phyloP scores from a whole-genome alignment of 2,797 vertebrate genomes.

The Dromococcyx pavoninus region DNA sequence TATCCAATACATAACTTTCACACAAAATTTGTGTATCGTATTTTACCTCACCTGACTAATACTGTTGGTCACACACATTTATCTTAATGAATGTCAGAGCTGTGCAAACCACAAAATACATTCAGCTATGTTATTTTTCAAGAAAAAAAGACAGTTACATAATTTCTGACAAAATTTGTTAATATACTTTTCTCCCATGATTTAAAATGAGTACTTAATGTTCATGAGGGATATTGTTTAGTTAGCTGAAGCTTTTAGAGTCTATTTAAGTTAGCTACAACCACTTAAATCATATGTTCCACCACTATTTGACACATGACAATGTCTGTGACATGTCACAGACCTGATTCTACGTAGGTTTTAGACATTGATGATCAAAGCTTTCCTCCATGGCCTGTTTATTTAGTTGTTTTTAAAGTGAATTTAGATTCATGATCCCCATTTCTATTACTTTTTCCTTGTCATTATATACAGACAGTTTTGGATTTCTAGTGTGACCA shows the following conservation, averaged over 20 bases:
- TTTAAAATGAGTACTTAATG: background rate
- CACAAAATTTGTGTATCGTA: background rate
- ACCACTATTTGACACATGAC: background rate
- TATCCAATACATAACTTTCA: background rate
- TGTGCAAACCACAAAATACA: background rate
- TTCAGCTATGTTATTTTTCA: background rate
- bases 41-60: background rate
- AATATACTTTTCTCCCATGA: background rate
- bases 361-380: background rate
- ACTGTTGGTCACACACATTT: background rate
- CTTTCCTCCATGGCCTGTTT: background rate
- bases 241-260: background rate
- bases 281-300: background rate
- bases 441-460: background rate
- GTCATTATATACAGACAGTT: background rate
- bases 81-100: background rate
- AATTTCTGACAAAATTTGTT: background rate
- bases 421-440: background rate
- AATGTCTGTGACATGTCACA: no score
- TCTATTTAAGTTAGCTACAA: background rate
- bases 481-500: background rate
- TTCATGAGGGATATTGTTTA: background rate
- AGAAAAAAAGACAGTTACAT: background rate
- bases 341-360: background rate
- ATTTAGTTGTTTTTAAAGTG: background rate